A percentile compares a stretch with the other conserved stretches of the same genome.
phyloP scores from a whole-genome alignment of 2,888 invertebrate species.

The Apocheima hispidaria region DNA sequence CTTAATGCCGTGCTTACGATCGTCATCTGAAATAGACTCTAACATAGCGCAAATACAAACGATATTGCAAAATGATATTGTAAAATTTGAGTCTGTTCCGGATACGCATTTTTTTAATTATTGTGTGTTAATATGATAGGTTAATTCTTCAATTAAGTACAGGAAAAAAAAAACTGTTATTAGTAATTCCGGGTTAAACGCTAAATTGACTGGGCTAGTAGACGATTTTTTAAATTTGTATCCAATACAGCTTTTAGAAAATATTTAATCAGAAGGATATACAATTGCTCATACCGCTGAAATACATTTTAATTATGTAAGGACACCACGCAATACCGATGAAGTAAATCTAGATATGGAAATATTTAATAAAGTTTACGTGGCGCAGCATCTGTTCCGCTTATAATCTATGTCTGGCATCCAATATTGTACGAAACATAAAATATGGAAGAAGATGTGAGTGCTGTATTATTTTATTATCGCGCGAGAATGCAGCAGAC shows the following conservation, averaged over 20 bases:
- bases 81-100: no score
- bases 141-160: no score
- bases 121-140: no score
- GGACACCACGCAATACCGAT: conserved; percentile 19
- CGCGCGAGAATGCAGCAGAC: conserved; percentile 67
- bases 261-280: conserved; percentile 17
- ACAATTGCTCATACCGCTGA: conserved; percentile 16
- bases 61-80: no score
- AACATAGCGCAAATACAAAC: no score
- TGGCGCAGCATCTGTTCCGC: conserved; percentile 32
- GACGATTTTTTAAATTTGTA: neutral
- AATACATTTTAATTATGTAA: conserved; percentile 31
- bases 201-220: no score
- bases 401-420: conserved; percentile 36
- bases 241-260: conserved; percentile 11
- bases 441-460: conserved; percentile 33
- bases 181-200: no score
- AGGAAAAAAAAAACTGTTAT: no score
- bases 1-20: no score
- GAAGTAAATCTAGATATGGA: conserved; percentile 27
- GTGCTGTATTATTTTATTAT: conserved; percentile 73
- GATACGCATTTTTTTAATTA: no score
- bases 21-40: no score
- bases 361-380: conserved; percentile 37
- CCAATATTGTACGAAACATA: conserved; percentile 39